Percentiles rank a stretch among this genome's conserved stretches.
phyloP scores from a whole-genome alignment of 53 echinoderm and acorn worm genomes.

The Echinarachnius parma region DNA sequence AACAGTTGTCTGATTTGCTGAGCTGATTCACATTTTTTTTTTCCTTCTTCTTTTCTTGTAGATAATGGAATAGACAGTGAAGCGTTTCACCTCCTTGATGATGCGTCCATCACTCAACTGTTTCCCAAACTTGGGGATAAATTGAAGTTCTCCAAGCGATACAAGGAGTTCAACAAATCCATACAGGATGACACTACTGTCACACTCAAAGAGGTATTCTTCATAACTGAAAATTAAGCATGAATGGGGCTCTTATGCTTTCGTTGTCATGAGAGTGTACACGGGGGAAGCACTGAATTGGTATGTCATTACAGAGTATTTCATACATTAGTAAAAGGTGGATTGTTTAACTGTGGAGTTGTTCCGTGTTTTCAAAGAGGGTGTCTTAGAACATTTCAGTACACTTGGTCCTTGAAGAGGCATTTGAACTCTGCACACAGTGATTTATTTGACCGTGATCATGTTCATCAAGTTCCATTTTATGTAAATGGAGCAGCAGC shows the following conservation, averaged over 20 bases:
- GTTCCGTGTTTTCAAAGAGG: slow-evolving; percentile 23
- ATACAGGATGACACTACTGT: slow-evolving; percentile 16
- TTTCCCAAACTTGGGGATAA: slow-evolving; percentile 20
- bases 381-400: slow-evolving; percentile 23
- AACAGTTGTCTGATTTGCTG: slow-evolving; percentile 22
- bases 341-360: slow-evolving; percentile 23
- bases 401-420: slow-evolving; percentile 23
- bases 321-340: slow-evolving; percentile 25
- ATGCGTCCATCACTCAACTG: slow-evolving; percentile 23
- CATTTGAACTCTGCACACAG: slow-evolving; percentile 23
- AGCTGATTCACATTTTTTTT: slow-evolving; percentile 25
- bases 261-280: slow-evolving; percentile 23
- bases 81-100: too few species aligned
- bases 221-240: slow-evolving; percentile 17
- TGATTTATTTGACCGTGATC: slow-evolving; percentile 25
- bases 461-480: slow-evolving; percentile 21
- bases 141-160: slow-evolving; percentile 25
- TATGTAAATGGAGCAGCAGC: slow-evolving; percentile 8
- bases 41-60: slow-evolving; percentile 23
- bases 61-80: slow-evolving; percentile 27
- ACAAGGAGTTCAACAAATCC: slow-evolving; percentile 25
- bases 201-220: slow-evolving; percentile 18
- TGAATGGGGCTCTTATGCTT: slow-evolving; percentile 27
- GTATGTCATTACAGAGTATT: slow-evolving; percentile 25
- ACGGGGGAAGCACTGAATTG: slow-evolving; percentile 25